Percentiles rank a stretch among this genome's conserved stretches.
These are phyloP conservation scores for Drosophila subquinaria DNA, from an alignment of 2,888 invertebrate genomes.

Conservation along the genomic window DNA sequence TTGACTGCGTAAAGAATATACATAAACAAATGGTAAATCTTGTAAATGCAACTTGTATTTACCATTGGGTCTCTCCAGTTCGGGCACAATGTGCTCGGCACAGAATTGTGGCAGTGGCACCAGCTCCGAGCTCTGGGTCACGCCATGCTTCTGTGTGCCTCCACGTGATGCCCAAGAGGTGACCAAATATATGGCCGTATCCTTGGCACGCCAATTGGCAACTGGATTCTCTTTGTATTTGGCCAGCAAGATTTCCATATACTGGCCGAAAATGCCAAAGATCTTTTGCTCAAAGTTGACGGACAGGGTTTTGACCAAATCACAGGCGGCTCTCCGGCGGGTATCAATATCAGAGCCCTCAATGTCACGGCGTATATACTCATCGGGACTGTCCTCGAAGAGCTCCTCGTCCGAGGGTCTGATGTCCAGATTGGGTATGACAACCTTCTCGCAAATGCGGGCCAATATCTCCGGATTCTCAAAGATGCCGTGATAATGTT, in stretches of 20 bases:
- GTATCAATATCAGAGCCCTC: conserved; percentile 99
- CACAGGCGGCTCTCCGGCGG: conserved; percentile 97
- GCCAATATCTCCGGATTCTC: conserved; percentile 94
- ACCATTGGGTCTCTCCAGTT: conserved; percentile 92
- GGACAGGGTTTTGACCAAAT: conserved; percentile 96
- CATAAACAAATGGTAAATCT: background rate
- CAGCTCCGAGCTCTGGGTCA: conserved; percentile 95
- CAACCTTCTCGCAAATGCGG: conserved; percentile 98
- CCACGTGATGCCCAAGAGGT: conserved; percentile 97
- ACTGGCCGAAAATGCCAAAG: conserved; percentile 94
- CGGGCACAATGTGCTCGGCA: conserved; percentile 93
- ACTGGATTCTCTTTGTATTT: conserved; percentile 92
- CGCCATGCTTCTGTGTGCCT: conserved; percentile 94
- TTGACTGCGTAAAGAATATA: conserved; percentile 88
- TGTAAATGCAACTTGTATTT: conserved; percentile 52
- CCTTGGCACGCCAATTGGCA: conserved; percentile 96
- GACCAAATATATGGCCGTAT: conserved; percentile 98
- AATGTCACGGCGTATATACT: conserved; percentile 97
- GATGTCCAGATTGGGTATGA: conserved; percentile 99
- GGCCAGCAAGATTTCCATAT: conserved; percentile 88
- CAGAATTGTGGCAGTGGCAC: conserved; percentile 97
- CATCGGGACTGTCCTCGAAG: conserved; percentile 99
- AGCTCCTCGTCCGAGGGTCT: conserved; percentile 97
- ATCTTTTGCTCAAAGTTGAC: conserved; percentile 95
- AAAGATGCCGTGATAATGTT: conserved; percentile 94